Conservation (phyloP, 2,797 vertebrate species). For the Chloroceryle inda region DNA sequence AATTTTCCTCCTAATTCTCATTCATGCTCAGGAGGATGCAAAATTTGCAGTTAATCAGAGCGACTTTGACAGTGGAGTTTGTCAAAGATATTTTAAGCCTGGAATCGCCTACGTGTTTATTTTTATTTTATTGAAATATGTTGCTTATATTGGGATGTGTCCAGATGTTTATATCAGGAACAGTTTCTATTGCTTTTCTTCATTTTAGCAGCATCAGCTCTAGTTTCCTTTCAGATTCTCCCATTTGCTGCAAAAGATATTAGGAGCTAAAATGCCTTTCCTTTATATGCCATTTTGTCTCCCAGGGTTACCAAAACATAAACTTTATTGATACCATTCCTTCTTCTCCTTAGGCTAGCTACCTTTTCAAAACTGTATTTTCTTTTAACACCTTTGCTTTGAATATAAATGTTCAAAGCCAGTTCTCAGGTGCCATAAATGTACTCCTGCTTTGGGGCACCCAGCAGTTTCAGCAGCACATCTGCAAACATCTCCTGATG, state of each 20-base stretch:
- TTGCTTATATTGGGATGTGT: neutral
- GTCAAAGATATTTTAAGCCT: slow-evolving; percentile 4
- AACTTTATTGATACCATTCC: neutral
- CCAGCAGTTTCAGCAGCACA: neutral
- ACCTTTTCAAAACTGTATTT: neutral
- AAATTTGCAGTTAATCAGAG: neutral
- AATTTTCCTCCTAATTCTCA: slow-evolving; percentile 14
- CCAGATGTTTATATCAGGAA: neutral
- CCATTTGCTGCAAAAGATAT: neutral
- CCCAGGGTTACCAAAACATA: neutral
- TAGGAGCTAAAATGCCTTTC: neutral
- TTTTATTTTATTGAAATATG: slow-evolving; percentile 7
- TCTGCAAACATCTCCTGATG: neutral
- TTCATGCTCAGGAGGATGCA: neutral
- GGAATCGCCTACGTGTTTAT: neutral
- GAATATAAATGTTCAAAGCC: neutral
- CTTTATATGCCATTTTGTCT: neutral
- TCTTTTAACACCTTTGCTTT: neutral
- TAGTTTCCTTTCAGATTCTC: neutral
- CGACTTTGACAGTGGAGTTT: neutral
- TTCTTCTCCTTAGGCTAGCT: neutral
- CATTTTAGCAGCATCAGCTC: neutral
- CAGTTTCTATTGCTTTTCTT: neutral
- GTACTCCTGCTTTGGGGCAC: neutral
- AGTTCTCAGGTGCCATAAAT: neutral